Evolutionary conservation across 2,113 vertebrate genomes (phyloP).

Genomic region (Tamias sibiricus): DNA sequence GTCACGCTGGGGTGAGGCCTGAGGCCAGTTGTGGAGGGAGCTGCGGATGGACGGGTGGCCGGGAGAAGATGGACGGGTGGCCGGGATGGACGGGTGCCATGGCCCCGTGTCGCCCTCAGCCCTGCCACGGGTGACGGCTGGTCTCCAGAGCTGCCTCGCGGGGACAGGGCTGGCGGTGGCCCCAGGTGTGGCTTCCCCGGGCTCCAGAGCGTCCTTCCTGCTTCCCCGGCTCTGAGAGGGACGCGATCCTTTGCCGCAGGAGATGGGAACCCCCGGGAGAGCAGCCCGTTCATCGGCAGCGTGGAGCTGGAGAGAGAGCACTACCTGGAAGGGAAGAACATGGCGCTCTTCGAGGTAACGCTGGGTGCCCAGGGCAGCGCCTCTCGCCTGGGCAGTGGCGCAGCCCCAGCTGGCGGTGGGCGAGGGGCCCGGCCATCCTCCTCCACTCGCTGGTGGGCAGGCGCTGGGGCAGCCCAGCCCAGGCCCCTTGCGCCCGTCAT

Average conservation of each 20-base stretch:
- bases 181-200: rapidly evolving
- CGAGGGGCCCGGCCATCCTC: no score
- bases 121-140: background rate
- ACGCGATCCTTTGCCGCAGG: conserved; percentile 81
- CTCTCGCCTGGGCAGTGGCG: background rate
- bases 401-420: no score
- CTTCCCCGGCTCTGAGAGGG: background rate
- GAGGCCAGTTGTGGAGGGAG: no score
- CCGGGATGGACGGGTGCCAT: no score
- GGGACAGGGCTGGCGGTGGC: background rate
- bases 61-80: background rate
- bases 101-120: background rate
- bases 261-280: conserved; percentile 93
- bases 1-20: no score
- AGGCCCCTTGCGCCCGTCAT: background rate
- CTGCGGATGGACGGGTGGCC: background rate
- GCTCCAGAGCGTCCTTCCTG: no score
- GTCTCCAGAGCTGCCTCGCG: background rate
- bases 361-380: background rate
- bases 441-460: background rate
- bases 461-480: background rate
- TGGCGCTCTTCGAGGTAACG: conserved; percentile 97
- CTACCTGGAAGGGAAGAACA: conserved; percentile 95
- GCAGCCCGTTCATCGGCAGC: conserved; percentile 92
- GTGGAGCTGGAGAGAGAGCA: conserved; percentile 89